Percentiles rank a stretch among this genome's conserved stretches.
Conservation (phyloP, 1,140 invertebrate genomes). For the Ctenoplectra terminalis region DNA sequence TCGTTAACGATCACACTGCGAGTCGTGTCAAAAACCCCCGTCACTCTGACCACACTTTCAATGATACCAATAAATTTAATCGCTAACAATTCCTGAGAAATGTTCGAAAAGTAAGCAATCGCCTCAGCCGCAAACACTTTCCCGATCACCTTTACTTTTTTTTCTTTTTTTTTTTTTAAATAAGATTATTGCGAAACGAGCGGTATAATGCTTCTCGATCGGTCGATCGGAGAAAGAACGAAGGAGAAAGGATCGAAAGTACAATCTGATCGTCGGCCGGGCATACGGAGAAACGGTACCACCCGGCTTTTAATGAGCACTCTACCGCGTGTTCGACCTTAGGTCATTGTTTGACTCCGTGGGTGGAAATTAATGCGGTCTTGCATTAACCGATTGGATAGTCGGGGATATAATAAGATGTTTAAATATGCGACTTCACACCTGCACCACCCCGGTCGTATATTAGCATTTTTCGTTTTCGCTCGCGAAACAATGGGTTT, state of each 20-base stretch:
- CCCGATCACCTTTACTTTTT: too few relatives aligned
- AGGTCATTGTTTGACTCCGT: conserved; percentile 60
- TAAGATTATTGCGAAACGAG: neutral
- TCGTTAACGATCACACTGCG: too few relatives aligned
- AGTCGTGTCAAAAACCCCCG: too few relatives aligned
- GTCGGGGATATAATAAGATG: conserved; percentile 59
- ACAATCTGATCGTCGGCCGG: conserved; percentile 49
- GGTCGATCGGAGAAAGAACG: neutral
- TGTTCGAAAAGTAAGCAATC: too few relatives aligned
- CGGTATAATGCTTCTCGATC: neutral
- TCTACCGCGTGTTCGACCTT: conserved; percentile 44
- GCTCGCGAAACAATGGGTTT: conserved; percentile 48
- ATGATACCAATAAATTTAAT: too few relatives aligned
- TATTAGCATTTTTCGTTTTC: conserved; percentile 55
- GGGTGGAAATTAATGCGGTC: conserved; percentile 67
- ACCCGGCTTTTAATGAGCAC: conserved; percentile 60
- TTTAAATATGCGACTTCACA: conserved; percentile 64
- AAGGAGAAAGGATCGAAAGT: conserved; percentile 53
- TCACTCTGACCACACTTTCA: too few relatives aligned
- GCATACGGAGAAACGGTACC: conserved; percentile 56
- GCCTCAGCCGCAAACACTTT: too few relatives aligned
- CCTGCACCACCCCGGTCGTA: conserved; percentile 51
- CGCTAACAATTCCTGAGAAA: too few relatives aligned
- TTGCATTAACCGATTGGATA: conserved; percentile 51
- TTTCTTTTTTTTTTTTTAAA: neutral